phyloP scores from a whole-genome alignment of 1,140 invertebrate species.

The Calliopsis andreniformis region DNA sequence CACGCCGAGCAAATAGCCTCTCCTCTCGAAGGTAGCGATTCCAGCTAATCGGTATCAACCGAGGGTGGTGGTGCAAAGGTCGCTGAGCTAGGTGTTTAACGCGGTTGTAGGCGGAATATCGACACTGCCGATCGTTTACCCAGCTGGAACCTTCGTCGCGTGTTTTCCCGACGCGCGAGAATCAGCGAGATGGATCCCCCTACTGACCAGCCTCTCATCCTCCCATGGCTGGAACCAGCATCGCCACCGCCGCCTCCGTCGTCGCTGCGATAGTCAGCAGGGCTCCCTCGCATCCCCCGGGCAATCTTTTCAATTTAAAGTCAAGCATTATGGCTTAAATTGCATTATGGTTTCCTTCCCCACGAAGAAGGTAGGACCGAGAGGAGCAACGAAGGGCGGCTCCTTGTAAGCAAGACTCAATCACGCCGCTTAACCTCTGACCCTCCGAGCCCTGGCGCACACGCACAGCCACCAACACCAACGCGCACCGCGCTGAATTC shows the following conservation, averaged over 20 bases:
- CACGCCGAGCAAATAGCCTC: too few species aligned
- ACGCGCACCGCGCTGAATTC: constrained; percentile 3
- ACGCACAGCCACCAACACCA: constrained; percentile 18
- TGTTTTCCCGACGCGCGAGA: constrained; percentile 29
- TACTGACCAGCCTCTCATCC: not conserved
- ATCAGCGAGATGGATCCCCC: constrained; percentile 12
- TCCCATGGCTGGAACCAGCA: constrained; percentile 14
- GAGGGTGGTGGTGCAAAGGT: constrained; percentile 19
- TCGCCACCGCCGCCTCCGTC: constrained; percentile 26
- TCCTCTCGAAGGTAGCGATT: constrained; percentile 24
- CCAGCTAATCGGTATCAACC: constrained; percentile 31
- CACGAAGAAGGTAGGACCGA: constrained; percentile 71
- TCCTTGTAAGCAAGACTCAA: constrained; percentile 81
- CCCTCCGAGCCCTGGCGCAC: constrained; percentile 66
- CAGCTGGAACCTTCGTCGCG: constrained; percentile 1
- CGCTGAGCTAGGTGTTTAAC: constrained; percentile 13
- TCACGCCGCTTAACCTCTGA: constrained; percentile 81
- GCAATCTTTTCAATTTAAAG: constrained; percentile 83
- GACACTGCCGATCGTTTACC: constrained; percentile 33
- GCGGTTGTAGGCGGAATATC: constrained; percentile 48
- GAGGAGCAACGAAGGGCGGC: constrained; percentile 76
- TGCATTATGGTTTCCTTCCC: constrained; percentile 80
- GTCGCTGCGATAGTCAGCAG: constrained; percentile 50
- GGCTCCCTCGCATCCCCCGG: constrained; percentile 79
- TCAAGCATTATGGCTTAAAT: constrained; percentile 82